Conservation (phyloP, 2,113 vertebrate genomes). For the Channa argus region DNA sequence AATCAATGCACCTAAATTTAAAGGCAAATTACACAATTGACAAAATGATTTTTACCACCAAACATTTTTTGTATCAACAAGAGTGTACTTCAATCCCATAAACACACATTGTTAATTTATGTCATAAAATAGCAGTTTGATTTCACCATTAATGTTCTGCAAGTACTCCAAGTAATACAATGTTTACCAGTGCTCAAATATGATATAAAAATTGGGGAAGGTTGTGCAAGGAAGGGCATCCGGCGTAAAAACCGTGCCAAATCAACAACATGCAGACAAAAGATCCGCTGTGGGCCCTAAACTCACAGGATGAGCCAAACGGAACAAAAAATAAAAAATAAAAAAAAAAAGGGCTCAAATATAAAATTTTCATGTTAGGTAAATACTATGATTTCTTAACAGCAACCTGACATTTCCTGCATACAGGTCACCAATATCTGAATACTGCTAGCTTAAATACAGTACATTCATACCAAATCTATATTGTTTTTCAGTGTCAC, state of each 20-base stretch:
- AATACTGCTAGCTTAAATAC: constrained; percentile 52
- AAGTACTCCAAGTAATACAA: neutral
- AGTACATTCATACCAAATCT: constrained; percentile 18
- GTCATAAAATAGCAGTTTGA: constrained; percentile 7
- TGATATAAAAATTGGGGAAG: neutral
- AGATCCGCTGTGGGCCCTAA: too few relatives aligned
- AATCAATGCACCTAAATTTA: constrained; percentile 60
- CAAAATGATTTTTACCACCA: constrained; percentile 36
- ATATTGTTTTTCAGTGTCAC: neutral
- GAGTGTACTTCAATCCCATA: neutral
- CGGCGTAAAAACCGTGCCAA: too few relatives aligned
- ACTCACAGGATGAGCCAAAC: too few relatives aligned
- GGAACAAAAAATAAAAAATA: too few relatives aligned
- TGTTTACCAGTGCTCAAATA: constrained; percentile 13
- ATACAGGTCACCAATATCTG: constrained; percentile 23
- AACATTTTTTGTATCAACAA: constrained; percentile 14
- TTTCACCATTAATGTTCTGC: neutral
- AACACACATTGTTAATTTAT: neutral
- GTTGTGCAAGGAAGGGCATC: too few relatives aligned
- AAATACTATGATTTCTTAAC: constrained; percentile 23
- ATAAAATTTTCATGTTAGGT: constrained; percentile 13
- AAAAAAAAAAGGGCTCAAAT: too few relatives aligned
- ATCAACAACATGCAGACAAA: too few relatives aligned
- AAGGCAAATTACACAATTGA: constrained; percentile 49
- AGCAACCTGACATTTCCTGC: neutral